Evolutionary conservation across 2,113 vertebrate genomes (phyloP).

Genomic region (Oreochromis tanganicae): DNA sequence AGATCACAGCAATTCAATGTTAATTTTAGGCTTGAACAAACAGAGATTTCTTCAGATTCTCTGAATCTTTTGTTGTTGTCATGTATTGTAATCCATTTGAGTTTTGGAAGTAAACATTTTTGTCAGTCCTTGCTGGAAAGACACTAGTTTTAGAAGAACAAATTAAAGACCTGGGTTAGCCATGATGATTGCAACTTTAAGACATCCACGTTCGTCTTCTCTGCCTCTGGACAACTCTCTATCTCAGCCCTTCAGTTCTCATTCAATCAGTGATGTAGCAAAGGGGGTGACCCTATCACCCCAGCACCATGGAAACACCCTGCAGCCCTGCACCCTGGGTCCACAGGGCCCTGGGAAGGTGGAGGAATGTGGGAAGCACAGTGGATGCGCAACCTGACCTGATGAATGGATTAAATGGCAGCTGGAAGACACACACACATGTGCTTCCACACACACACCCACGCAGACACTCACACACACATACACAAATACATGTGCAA

Average conservation of each 20-base stretch:
- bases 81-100: not conserved
- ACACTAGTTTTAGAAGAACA: not conserved
- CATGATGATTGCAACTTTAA: not conserved
- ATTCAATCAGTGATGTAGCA: slow-evolving; percentile 40
- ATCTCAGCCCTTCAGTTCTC: slow-evolving; percentile 8
- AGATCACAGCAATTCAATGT: not conserved
- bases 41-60: not conserved
- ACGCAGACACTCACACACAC: not conserved
- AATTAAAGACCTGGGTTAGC: not conserved
- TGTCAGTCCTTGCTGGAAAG: not conserved
- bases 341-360: slow-evolving; percentile 56
- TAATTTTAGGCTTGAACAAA: not conserved
- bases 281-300: slow-evolving; percentile 51
- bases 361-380: slow-evolving; percentile 41
- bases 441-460: not conserved
- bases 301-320: slow-evolving; percentile 45
- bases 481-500: not conserved
- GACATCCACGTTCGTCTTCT: not conserved
- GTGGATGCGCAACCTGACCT: slow-evolving; percentile 26
- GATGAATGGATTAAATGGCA: slow-evolving; percentile 54
- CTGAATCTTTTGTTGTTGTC: not conserved
- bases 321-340: slow-evolving; percentile 48
- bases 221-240: not conserved
- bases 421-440: not conserved
- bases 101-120: not conserved